Base-by-base conservation (phyloP, 2,113 vertebrate genomes). In the Rousettus leschenaultii region DNA sequence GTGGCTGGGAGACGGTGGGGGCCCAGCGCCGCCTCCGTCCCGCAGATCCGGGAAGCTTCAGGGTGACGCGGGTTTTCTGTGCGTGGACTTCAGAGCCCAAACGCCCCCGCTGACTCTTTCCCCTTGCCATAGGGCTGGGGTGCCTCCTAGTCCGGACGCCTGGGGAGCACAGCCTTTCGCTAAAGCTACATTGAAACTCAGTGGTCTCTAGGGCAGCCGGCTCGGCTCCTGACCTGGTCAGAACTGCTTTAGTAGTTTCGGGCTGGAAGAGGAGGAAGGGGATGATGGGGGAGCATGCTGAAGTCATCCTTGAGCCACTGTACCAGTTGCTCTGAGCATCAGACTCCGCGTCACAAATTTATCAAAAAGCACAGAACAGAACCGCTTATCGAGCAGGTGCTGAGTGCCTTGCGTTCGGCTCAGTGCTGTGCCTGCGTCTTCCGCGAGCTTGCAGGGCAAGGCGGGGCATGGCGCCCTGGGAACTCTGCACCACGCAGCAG, bases 401-500 rank as follows among this genome's bases (percentile, higher is more conserved):
- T 0, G 5, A 33, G 30, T 26, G 11, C 3, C 1, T 4, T 0
- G 18, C 1, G 0, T 15, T 16, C 7, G 4, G 15, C 10, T 57
- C 9, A 21, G 24, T 11, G 15, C n/a, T 40, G 24, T n/a, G 33
- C 16, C 70, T 19, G 1, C n/a, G 51, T 40, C 22, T 30, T 15
- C 11, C 1, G 0, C 0, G 0, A 4, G 2, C 48, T 33, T 30
- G 0, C 2, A 11, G 0, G 24, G 51, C 3, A 4, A 51, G 48
- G 48, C 48, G 48, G 48, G 48, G 48, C 48, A 13, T 7, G 48
- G 48, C 13, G 48, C 48, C 3, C 48, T 15, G 48, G 13, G 13
- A 1, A 16, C 24, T 13, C 71, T 16, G 2, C 11, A 10, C 14
- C n/a, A 6, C 1, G 2, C 8, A 38, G 28, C 59, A 40, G 43